Evolutionary conservation across 2,797 vertebrate genomes (phyloP), one percentile per base, ranked within the genome.

Genomic region (Spinibarbus caldwelli): DNA sequence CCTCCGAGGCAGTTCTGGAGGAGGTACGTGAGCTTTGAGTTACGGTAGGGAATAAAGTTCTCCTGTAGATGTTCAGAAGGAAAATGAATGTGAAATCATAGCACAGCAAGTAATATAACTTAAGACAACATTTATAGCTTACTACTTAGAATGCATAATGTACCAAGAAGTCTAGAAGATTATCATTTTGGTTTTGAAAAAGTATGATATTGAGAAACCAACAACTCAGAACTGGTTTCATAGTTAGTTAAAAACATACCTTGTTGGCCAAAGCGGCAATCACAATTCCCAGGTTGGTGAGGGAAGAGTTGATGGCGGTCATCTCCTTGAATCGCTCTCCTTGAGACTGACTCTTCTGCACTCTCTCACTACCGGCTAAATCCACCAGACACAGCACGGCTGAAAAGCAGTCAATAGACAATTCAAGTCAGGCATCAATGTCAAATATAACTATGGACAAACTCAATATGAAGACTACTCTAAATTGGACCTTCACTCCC

Each of bases 1-100:
- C 97, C 97, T 0, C 97, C 96, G 41, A 98, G 83, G 36, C 96
- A 97, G 80, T 94, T 95, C 91, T 98, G 97, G 43, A 98, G 94
- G 3, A 98, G 94, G 85, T 97, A 97, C 0, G 97, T 98, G 0
- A 98, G 95, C 89, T 97, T 98, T 9, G 96, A 97, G 92, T 97
- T 98, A 47, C 97, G 93, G 80, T 97, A 98, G 0, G 97, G 97
- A 54, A 98, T 43, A 1, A 94, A 95, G 84, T 93, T 93, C 83
- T 98, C 97, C 97, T 98, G 88, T 29, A 3, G 90, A 77, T 7
- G 10, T 36, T 4, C 82, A 36, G 87, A 66, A 26, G 9, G 36
- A 62, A 72, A 38, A 10, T 15, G 2, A 67, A 34, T 26, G 47
- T 3, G 26, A 54, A 52, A 70, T 64, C 5, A 43, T 7, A 49